phyloP scores from a whole-genome alignment of 2,888 invertebrate genomes.

The Caenorhabditis becei region DNA sequence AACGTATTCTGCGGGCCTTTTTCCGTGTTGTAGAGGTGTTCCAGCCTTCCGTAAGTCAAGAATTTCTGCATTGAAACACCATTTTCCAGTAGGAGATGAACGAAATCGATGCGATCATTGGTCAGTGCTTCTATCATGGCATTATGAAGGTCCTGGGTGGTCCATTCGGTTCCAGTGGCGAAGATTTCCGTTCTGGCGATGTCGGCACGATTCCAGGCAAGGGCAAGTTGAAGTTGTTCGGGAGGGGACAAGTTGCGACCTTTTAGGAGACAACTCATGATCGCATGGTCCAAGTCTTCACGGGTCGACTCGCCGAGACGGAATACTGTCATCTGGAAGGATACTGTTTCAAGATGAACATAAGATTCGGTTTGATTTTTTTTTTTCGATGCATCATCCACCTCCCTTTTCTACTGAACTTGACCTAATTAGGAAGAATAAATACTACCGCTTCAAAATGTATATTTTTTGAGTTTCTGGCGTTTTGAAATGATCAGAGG shows the following conservation, averaged over 20 bases:
- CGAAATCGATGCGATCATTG: constrained; percentile 99
- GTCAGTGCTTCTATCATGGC: constrained; percentile 99
- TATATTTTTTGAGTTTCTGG: too few species aligned
- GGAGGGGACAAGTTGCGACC: constrained; percentile 80
- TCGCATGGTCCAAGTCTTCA: constrained; percentile 96
- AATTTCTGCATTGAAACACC: constrained; percentile 98
- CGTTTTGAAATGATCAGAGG: too few species aligned
- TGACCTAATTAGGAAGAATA: too few species aligned
- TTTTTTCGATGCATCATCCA: too few species aligned
- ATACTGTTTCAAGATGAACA: too few species aligned
- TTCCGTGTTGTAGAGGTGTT: constrained; percentile 92
- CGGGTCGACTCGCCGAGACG: constrained; percentile 91
- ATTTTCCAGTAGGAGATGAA: constrained; percentile 95
- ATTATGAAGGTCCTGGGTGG: constrained; percentile 93
- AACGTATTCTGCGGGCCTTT: constrained; percentile 93
- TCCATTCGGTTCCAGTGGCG: constrained; percentile 87
- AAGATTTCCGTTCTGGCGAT: constrained; percentile 91
- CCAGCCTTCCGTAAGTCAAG: constrained; percentile 93
- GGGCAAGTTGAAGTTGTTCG: constrained; percentile 90
- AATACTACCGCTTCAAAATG: too few species aligned
- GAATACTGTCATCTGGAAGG: constrained; percentile 91
- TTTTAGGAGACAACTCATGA: constrained; percentile 94
- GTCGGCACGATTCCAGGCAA: constrained; percentile 98
- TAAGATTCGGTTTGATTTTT: too few species aligned
- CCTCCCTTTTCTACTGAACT: too few species aligned